These are phyloP conservation scores for Marronus borbonicus DNA, from an alignment of 2,888 invertebrate species.

Conservation along the genomic window DNA sequence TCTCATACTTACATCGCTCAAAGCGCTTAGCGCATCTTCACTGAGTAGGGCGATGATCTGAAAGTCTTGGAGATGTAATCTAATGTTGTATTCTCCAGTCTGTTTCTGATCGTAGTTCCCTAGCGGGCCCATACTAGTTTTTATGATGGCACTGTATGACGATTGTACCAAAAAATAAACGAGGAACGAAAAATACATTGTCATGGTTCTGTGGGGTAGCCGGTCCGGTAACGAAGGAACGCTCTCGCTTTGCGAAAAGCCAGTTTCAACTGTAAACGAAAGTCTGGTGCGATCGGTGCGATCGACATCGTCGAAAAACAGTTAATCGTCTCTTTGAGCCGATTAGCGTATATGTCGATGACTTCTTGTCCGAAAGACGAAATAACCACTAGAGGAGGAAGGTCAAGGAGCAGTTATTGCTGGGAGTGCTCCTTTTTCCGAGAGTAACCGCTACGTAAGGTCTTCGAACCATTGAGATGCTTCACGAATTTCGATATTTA, in stretches of 20 bases:
- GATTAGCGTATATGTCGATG: constrained; percentile 29
- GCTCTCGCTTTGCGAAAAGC: constrained; percentile 30
- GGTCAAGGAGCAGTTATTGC: constrained; percentile 45
- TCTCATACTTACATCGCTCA: constrained; percentile 64
- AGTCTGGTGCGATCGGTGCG: constrained; percentile 20
- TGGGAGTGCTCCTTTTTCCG: constrained; percentile 16
- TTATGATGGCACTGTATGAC: neutral
- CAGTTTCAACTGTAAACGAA: constrained; percentile 39
- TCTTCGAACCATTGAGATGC: constrained; percentile 8
- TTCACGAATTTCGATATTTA: neutral
- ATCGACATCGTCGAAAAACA: constrained; percentile 39
- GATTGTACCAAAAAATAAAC: constrained; percentile 15
- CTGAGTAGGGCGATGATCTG: constrained; percentile 81
- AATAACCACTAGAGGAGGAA: constrained; percentile 17
- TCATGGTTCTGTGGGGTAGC: constrained; percentile 1
- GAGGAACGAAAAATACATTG: constrained; percentile 24
- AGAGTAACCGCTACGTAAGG: constrained; percentile 3
- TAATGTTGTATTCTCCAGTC: constrained; percentile 85
- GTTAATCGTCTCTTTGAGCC: constrained; percentile 12
- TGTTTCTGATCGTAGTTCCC: constrained; percentile 80
- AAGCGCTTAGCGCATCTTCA: constrained; percentile 73
- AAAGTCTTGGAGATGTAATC: constrained; percentile 84
- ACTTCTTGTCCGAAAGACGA: constrained; percentile 33
- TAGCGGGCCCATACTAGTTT: constrained; percentile 7
- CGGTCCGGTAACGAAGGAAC: neutral